phyloP scores from a whole-genome alignment of 2,113 vertebrate genomes.

The Pipa parva region DNA sequence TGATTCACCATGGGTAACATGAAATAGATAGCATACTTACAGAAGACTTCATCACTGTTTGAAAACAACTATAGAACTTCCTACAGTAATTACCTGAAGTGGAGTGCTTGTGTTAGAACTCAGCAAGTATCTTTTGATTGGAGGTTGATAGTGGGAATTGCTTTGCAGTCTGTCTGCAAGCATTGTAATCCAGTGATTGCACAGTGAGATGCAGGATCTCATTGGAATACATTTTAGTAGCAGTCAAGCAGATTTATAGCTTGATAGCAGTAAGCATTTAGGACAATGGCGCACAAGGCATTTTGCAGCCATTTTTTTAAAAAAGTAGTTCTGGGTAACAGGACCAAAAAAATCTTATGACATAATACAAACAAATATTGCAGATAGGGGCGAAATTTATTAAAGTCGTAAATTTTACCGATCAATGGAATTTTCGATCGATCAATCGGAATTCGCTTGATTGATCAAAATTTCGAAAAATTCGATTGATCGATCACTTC shows the following conservation, averaged over 20 bases:
- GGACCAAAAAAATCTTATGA: conserved; percentile 2
- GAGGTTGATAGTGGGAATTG: conserved; percentile 20
- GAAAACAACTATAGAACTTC: not conserved
- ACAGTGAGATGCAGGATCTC: conserved; percentile 10
- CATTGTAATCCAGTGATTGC: conserved; percentile 17
- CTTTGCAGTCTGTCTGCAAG: not conserved
- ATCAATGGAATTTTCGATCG: not conserved
- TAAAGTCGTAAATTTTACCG: too few species aligned
- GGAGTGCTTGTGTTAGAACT: conserved; percentile 14
- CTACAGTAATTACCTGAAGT: not conserved
- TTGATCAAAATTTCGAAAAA: too few species aligned
- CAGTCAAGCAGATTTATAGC: not conserved
- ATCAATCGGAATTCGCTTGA: too few species aligned
- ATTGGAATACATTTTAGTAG: conserved; percentile 16
- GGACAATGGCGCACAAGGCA: too few species aligned
- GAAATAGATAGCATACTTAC: not conserved
- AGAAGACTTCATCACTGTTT: not conserved
- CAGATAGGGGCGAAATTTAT: not conserved
- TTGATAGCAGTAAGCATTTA: not conserved
- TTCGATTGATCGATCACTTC: too few species aligned
- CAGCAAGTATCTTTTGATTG: conserved; percentile 21
- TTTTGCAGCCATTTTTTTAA: too few species aligned
- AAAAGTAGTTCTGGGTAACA: conserved; percentile 1
- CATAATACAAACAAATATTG: conserved; percentile 5
- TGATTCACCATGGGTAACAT: not conserved